Conservation (phyloP, 2,797 vertebrate species). For the Eulemur mongoz region DNA sequence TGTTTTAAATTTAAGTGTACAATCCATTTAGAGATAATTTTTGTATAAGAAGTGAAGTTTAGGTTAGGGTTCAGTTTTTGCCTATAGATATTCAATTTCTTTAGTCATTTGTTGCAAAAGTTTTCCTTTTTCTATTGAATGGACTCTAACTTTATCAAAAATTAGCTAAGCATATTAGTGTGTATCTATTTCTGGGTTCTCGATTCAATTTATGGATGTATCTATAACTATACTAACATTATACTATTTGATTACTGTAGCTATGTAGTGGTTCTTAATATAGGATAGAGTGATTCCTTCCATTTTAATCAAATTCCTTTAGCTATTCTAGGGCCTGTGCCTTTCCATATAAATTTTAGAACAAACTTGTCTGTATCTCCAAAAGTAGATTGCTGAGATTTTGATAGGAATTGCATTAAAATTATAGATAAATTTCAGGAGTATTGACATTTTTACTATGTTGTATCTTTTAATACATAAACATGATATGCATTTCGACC, state of each 20-base stretch:
- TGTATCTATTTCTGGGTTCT: neutral
- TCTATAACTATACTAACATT: neutral
- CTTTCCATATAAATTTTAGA: slow-evolving; percentile 26
- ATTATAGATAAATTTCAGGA: neutral
- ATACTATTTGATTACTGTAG: neutral
- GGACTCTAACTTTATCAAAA: neutral
- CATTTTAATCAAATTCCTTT: neutral
- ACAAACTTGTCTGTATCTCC: neutral
- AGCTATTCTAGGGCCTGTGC: neutral
- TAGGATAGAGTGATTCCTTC: neutral
- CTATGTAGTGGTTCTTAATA: neutral
- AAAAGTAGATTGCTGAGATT: neutral
- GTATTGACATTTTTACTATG: neutral
- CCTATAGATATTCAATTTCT: neutral
- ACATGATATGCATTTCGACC: neutral
- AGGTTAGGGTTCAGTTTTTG: neutral
- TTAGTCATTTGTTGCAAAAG: neutral
- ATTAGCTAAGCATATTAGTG: neutral
- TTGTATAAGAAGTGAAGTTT: neutral
- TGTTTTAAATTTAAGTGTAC: neutral
- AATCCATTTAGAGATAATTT: neutral
- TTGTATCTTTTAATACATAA: neutral
- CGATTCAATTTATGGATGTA: neutral
- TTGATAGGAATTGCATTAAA: neutral
- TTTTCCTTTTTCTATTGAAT: neutral